Evolutionary conservation across 2,888 invertebrate species (phyloP), one percentile per base, ranked within the genome.

Genomic region (Tridacna gigas): DNA sequence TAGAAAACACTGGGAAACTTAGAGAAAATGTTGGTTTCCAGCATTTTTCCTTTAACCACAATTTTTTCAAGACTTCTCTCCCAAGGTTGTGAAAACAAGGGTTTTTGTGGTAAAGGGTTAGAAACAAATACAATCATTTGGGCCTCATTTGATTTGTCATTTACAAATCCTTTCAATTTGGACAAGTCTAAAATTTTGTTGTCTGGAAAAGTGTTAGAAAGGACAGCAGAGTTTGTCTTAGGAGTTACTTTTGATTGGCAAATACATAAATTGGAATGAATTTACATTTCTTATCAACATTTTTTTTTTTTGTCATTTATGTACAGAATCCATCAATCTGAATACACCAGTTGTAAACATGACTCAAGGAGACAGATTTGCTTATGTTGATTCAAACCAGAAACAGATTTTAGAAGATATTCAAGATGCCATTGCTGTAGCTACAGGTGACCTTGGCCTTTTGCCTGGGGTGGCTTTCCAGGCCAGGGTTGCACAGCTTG

Each of bases 351-450:
- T 93, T 12, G 91, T 93, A 4, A 86, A 90, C 15, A 80, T 93
- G 81, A 74, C 89, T 48, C 89, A 89, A 22, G 90, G 90, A 45
- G 88, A 89, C 73, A 86, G 89, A 79, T 89, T 90, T 76, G 82
- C 65, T 18, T 85, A 90, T 37, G 66, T 90, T 13, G 90, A 90
- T 77, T 86, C 86, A 0, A 82, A 79, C 73, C 90, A 88, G 69
- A 90, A 89, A 66, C 91, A 92, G 82, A 88, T 89, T 0, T 77
- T 93, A 37, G 92, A 92, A 67, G 91, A 93, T 83, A 93, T 94
- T 69, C 91, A 93, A 28, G 93, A 93, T 89, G 94, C 94, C 73
- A 94, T 94, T 75, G 93, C 93, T 74, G 91, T 93, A 83, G 94
- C 94, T 82, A 94, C 93, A 0, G 90, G 90, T 80, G 93, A 93